Conservation (phyloP, 2,797 vertebrate genomes). For the Tokudaia muenninki region DNA sequence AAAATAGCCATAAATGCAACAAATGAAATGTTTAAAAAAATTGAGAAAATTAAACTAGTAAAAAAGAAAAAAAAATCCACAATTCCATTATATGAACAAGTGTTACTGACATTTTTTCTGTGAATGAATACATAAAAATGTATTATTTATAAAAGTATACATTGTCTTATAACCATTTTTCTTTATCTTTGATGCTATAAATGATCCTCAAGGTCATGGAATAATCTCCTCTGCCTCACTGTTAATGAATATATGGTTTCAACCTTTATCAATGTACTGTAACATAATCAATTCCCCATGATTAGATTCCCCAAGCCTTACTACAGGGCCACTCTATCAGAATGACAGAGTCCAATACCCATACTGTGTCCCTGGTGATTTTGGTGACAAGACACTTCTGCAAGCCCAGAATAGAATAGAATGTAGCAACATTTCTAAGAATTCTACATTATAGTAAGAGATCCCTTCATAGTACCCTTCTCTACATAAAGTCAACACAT, state of each 20-base stretch:
- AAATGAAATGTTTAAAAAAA: not conserved
- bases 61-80: not conserved
- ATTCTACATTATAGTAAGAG: not conserved
- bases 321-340: not conserved
- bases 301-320: not conserved
- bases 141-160: not conserved
- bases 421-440: not conserved
- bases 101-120: not conserved
- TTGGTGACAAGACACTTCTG: slow-evolving; percentile 3
- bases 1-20: not conserved
- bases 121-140: not conserved
- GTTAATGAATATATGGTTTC: not conserved
- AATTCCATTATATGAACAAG: not conserved
- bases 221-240: not conserved
- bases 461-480: not conserved
- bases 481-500: not conserved
- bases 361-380: not conserved
- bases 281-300: not conserved
- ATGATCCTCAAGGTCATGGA: not conserved
- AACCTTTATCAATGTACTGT: not conserved
- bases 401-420: not conserved
- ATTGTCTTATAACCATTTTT: not conserved
- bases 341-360: not conserved
- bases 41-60: not conserved
- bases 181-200: slow-evolving; percentile 8